Evolutionary conservation across 2,797 vertebrate species (phyloP).

Genomic region (Periparus ater): DNA sequence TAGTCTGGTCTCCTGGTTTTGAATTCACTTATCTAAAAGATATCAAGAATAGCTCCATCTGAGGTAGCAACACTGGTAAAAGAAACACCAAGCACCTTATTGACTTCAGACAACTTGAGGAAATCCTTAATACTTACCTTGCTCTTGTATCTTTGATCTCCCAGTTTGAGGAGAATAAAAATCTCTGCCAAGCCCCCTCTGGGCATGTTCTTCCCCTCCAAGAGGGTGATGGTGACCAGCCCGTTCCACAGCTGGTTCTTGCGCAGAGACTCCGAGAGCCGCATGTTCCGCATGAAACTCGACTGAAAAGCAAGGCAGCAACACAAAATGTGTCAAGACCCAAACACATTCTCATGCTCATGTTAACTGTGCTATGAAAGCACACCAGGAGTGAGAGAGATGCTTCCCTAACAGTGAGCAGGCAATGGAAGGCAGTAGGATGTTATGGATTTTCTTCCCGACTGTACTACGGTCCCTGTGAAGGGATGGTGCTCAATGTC

Average conservation of each 20-base stretch:
- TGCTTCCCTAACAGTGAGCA: background rate
- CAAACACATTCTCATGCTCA: background rate
- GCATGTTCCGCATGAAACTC: constrained; percentile 63
- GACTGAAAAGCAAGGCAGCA: constrained; percentile 61
- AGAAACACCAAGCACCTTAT: background rate
- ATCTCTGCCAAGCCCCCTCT: constrained; percentile 81
- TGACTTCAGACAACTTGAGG: background rate
- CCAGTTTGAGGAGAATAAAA: constrained; percentile 89
- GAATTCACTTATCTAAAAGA: background rate
- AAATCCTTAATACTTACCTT: constrained; percentile 81
- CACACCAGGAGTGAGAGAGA: background rate
- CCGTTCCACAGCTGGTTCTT: constrained; percentile 91
- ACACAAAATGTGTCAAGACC: background rate
- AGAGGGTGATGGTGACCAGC: constrained; percentile 84
- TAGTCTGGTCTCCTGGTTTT: background rate
- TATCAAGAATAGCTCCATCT: background rate
- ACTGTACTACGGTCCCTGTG: fast-evolving
- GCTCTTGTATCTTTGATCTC: constrained; percentile 94
- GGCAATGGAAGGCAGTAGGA: background rate
- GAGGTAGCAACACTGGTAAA: background rate
- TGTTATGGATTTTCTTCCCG: background rate
- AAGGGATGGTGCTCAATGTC: fast-evolving
- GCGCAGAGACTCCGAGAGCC: constrained; percentile 75
- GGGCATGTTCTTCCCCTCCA: constrained; percentile 89
- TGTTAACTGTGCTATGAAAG: background rate